These are phyloP conservation scores for Promerops cafer DNA, from an alignment of 2,113 vertebrate species.

Conservation along the genomic window DNA sequence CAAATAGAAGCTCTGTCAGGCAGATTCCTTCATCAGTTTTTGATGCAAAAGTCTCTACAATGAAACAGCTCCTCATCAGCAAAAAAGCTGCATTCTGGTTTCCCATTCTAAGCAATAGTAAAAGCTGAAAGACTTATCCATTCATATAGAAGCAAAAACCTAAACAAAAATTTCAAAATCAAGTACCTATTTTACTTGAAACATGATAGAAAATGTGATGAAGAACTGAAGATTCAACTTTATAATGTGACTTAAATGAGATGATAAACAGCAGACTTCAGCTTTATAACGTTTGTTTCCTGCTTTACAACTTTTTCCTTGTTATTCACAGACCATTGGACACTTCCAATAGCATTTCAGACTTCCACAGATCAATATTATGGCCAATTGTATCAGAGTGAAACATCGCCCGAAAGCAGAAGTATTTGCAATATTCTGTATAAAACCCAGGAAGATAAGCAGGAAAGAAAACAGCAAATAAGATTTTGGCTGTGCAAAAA, in stretches of 20 bases:
- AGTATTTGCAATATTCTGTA: not conserved
- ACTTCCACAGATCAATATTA: not conserved
- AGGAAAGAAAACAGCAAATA: not conserved
- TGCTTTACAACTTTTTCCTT: not conserved
- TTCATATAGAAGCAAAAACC: not conserved
- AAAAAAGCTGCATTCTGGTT: not conserved
- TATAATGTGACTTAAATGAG: not conserved
- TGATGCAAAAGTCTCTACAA: not conserved
- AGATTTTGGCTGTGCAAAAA: not conserved
- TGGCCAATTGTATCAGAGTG: not conserved
- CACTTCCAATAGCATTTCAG: not conserved
- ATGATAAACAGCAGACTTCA: not conserved
- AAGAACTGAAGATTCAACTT: not conserved
- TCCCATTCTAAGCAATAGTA: not conserved
- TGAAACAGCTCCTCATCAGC: not conserved
- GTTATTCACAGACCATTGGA: not conserved
- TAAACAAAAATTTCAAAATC: not conserved
- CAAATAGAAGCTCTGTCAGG: not conserved
- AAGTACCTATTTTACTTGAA: not conserved
- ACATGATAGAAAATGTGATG: not conserved
- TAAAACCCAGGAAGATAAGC: not conserved
- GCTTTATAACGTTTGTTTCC: not conserved
- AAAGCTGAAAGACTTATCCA: not conserved
- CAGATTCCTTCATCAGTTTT: not conserved
- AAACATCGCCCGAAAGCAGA: not conserved